phyloP scores from a whole-genome alignment of 1,140 invertebrate species.

The Brevipalpus yothersi region DNA sequence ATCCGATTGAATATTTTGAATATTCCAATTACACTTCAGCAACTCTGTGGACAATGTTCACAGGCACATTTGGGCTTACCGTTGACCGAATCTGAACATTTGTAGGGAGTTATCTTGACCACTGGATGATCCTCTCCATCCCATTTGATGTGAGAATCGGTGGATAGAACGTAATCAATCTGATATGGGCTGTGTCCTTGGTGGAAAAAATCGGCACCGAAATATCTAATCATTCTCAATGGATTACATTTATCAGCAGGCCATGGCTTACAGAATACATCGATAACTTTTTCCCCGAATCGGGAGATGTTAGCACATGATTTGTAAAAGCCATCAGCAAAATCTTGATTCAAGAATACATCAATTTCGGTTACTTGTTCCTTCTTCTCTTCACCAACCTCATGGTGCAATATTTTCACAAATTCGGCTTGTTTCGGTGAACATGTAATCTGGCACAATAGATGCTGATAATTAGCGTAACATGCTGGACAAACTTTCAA shows the following conservation, averaged over 20 bases:
- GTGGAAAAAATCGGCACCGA: background rate
- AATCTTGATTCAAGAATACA: background rate
- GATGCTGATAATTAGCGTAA: conserved; percentile 46
- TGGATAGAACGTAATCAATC: background rate
- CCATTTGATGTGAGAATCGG: background rate
- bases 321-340: background rate
- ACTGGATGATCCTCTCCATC: background rate
- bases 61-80: background rate
- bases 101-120: background rate
- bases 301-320: background rate
- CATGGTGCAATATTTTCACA: conserved; percentile 27
- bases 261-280: conserved; percentile 1
- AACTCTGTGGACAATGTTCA: background rate
- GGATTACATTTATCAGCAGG: background rate
- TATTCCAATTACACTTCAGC: background rate
- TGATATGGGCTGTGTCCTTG: background rate
- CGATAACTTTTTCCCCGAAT: background rate
- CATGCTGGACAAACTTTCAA: conserved; percentile 45
- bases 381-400: background rate
- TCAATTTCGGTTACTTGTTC: background rate
- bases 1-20: no score
- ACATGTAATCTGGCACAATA: conserved; percentile 64
- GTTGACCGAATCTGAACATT: background rate
- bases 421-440: conserved; percentile 45
- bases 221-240: background rate